Evolutionary conservation across 2,113 vertebrate genomes (phyloP).

Genomic region (Xenus cinereus): DNA sequence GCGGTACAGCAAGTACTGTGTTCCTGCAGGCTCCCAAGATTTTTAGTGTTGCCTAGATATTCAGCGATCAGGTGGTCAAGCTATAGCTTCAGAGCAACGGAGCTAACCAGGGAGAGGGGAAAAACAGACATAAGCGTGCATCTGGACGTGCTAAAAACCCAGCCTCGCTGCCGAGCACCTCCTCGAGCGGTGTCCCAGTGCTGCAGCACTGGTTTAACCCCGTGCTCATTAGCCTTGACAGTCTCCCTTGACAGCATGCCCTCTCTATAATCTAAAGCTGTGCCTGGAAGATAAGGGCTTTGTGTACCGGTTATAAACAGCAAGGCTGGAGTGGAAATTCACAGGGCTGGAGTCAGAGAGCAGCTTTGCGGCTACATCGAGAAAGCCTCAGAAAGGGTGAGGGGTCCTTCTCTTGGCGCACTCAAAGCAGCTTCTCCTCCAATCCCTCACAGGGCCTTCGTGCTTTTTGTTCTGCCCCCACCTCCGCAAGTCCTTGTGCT

Average conservation of each 20-base stretch:
- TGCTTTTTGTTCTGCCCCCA: slow-evolving; percentile 6
- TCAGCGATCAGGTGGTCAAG: background rate
- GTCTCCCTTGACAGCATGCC: slow-evolving; percentile 15
- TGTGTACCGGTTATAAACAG: slow-evolving; percentile 43
- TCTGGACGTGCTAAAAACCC: background rate
- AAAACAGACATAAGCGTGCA: background rate
- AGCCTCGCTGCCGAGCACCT: background rate
- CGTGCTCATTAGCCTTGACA: slow-evolving; percentile 28
- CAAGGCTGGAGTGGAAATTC: slow-evolving; percentile 39
- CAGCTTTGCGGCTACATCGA: background rate
- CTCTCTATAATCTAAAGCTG: slow-evolving; percentile 46
- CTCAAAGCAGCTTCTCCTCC: slow-evolving; percentile 13
- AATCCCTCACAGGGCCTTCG: background rate
- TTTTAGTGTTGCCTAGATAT: background rate
- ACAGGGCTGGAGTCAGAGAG: slow-evolving; percentile 1
- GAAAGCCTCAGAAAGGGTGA: background rate
- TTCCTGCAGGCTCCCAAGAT: background rate
- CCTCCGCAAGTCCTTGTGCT: background rate
- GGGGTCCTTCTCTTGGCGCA: background rate
- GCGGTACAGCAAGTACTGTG: fast-evolving
- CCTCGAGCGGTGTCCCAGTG: background rate
- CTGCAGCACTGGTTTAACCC: slow-evolving; percentile 25
- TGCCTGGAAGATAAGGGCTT: slow-evolving; percentile 52
- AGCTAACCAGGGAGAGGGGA: background rate
- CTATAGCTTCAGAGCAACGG: background rate